A percentile compares a stretch with the other conserved stretches of the same genome.
Evolutionary conservation across 2,888 invertebrate species (phyloP).

Genomic region (Lithophane socia): DNA sequence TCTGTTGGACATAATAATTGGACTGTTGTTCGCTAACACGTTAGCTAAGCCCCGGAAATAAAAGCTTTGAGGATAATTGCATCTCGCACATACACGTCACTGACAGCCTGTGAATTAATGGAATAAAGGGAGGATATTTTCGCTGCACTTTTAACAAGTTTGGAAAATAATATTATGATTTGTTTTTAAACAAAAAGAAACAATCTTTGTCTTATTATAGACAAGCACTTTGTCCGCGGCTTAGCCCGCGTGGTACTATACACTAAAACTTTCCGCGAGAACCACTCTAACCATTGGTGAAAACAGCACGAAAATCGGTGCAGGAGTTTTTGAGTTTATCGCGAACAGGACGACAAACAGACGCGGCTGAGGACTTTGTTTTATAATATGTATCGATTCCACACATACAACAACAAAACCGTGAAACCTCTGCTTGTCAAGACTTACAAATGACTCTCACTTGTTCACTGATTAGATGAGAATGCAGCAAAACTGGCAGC

Average conservation of each 20-base stretch:
- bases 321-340: too few relatives aligned
- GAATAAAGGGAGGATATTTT: background rate
- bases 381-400: background rate
- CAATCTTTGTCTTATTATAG: background rate
- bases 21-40: slow-evolving; percentile 37
- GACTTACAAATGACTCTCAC: slow-evolving; percentile 13
- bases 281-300: too few relatives aligned
- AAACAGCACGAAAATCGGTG: too few relatives aligned
- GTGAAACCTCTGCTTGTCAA: background rate
- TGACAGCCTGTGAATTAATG: background rate
- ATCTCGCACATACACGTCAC: slow-evolving; percentile 21
- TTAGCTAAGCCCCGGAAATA: slow-evolving; percentile 26
- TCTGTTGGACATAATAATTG: slow-evolving; percentile 27
- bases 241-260: too few relatives aligned
- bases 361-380: too few relatives aligned
- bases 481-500: slow-evolving; percentile 34
- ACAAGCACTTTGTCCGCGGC: too few relatives aligned
- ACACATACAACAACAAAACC: background rate
- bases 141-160: background rate
- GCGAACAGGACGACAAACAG: too few relatives aligned
- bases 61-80: slow-evolving; percentile 31
- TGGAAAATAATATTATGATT: background rate
- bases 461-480: slow-evolving; percentile 34
- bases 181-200: background rate
- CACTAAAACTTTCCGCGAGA: too few relatives aligned